Conservation (phyloP, 2,888 invertebrate genomes). For the Trichogramma dendrolimi region DNA sequence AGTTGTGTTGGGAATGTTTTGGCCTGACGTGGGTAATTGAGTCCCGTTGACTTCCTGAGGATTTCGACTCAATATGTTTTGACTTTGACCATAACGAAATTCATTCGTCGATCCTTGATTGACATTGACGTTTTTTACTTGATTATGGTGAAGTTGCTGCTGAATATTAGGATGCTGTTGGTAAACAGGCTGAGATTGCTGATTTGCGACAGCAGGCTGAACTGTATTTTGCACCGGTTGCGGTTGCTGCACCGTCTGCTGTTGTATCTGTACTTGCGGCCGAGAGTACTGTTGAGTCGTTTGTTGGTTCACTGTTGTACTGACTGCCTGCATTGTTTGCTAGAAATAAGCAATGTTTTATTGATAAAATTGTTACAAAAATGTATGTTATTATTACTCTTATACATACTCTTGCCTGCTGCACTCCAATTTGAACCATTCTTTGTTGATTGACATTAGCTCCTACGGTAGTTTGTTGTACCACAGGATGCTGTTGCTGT, state of each 20-base stretch:
- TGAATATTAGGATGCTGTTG: slow-evolving; percentile 45
- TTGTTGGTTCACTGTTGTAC: slow-evolving; percentile 29
- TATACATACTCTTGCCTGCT: slow-evolving; percentile 29
- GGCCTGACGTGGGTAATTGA: slow-evolving; percentile 23
- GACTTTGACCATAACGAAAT: slow-evolving; percentile 50
- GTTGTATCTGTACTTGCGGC: slow-evolving; percentile 38
- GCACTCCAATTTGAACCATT: slow-evolving; percentile 44
- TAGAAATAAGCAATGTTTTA: neutral
- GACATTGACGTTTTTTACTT: slow-evolving; percentile 46
- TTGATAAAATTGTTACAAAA: too few species aligned
- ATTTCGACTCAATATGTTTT: slow-evolving; percentile 50
- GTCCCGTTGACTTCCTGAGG: slow-evolving; percentile 30
- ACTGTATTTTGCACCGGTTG: slow-evolving; percentile 51
- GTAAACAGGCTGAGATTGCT: neutral
- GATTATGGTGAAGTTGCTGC: slow-evolving; percentile 50
- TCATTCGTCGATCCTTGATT: slow-evolving; percentile 47
- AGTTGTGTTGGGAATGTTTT: neutral
- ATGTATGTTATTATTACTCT: too few species aligned
- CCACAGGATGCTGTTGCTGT: slow-evolving; percentile 32
- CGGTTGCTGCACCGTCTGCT: slow-evolving; percentile 38
- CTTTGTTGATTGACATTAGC: slow-evolving; percentile 45
- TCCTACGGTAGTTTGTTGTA: slow-evolving; percentile 33
- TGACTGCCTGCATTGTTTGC: slow-evolving; percentile 14
- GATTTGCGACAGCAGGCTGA: slow-evolving; percentile 36
- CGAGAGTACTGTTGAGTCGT: slow-evolving; percentile 39